Evolutionary conservation across 2,113 vertebrate species (phyloP).

Genomic region (Hemichromis elongatus): DNA sequence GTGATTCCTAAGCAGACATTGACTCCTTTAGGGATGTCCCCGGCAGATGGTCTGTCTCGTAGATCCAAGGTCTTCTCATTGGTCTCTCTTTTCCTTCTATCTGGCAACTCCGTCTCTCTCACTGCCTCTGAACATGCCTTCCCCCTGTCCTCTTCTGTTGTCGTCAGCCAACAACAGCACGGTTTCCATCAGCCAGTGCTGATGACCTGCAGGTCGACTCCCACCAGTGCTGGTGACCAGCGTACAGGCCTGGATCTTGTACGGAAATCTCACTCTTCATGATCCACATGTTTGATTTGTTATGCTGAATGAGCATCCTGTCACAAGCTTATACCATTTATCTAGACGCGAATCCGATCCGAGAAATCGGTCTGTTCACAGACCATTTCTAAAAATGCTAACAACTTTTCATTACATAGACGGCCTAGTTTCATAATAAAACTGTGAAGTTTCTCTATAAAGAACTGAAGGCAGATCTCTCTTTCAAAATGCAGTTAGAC

Average conservation of each 20-base stretch:
- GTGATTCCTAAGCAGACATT: neutral
- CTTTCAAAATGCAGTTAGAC: neutral
- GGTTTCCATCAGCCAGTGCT: neutral
- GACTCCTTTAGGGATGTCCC: neutral
- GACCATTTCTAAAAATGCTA: neutral
- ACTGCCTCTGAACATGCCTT: neutral
- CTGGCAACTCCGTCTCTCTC: neutral
- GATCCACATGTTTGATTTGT: neutral
- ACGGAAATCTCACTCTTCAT: neutral
- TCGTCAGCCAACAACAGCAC: neutral
- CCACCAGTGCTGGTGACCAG: neutral
- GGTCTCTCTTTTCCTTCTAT: neutral
- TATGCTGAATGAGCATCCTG: neutral
- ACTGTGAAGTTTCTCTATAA: neutral
- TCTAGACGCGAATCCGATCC: accelerated
- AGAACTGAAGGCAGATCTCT: neutral
- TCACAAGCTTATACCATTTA: neutral
- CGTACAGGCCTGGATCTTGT: too few relatives aligned
- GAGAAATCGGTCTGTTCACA: neutral
- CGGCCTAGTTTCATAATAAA: neutral
- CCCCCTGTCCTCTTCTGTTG: neutral
- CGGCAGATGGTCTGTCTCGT: neutral
- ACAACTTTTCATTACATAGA: neutral
- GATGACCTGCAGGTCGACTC: neutral
- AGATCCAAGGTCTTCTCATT: neutral